Conservation (phyloP, 1,140 invertebrate species). For the Metopolophium dirhodum region DNA sequence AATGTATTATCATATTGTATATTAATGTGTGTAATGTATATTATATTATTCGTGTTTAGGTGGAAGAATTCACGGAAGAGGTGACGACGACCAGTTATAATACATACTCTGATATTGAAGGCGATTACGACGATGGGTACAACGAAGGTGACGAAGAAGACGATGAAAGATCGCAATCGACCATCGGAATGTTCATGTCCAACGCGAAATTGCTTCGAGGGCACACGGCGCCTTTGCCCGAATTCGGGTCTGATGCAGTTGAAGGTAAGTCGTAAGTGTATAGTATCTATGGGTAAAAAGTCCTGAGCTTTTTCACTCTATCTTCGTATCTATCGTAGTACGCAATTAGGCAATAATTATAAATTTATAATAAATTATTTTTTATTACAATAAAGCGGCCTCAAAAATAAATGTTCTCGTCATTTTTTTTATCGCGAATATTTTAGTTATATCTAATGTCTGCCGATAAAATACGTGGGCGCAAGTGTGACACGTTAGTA, state of each 20-base stretch:
- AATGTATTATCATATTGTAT: neutral
- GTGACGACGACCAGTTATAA: constrained; percentile 61
- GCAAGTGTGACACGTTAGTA: neutral
- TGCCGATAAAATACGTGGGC: neutral
- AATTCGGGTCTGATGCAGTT: constrained; percentile 74
- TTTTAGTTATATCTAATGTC: neutral
- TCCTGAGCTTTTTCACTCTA: neutral
- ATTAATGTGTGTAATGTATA: neutral
- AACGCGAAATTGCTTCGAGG: constrained; percentile 61
- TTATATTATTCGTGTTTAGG: constrained; percentile 23
- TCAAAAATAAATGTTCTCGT: neutral
- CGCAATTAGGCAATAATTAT: neutral
- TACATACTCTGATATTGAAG: constrained; percentile 62
- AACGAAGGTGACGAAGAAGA: constrained; percentile 60
- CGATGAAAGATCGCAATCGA: constrained; percentile 58
- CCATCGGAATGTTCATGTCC: constrained; percentile 61
- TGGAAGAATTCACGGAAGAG: constrained; percentile 66
- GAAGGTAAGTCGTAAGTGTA: constrained; percentile 61
- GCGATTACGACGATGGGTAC: constrained; percentile 59
- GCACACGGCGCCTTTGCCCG: constrained; percentile 72
- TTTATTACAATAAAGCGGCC: neutral
- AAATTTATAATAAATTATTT: neutral
- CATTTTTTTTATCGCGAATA: neutral
- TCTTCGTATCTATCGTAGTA: neutral
- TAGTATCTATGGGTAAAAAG: neutral